These are phyloP conservation scores for Solenodon paradoxus DNA, from an alignment of 2,113 vertebrate genomes.

Conservation along the genomic window DNA sequence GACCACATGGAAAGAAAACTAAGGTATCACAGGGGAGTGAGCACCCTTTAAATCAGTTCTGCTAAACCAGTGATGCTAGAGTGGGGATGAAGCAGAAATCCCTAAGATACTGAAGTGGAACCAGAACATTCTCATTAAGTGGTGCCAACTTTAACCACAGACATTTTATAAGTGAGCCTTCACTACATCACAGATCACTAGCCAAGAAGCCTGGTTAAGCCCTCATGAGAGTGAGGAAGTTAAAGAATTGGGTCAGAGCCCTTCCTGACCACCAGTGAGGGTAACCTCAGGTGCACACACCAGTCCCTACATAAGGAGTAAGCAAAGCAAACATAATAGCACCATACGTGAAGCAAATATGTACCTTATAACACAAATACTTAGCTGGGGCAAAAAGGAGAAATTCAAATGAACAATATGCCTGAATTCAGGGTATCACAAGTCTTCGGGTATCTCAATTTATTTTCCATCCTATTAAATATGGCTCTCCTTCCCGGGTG, in stretches of 20 bases:
- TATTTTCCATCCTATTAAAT: not conserved
- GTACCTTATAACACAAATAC: not conserved
- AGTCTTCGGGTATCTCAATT: not conserved
- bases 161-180: not conserved
- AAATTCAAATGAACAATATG: not conserved
- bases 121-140: not conserved
- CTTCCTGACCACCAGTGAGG: fast-evolving
- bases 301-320: not conserved
- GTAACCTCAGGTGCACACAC: not conserved
- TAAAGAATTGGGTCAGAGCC: not conserved
- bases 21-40: not conserved
- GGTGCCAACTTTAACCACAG: not conserved
- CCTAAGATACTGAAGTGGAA: not conserved
- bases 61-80: not conserved
- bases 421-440: not conserved
- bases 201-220: not conserved
- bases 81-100: not conserved
- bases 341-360: not conserved
- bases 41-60: not conserved
- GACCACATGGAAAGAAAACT: not conserved
- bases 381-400: not conserved
- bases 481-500: not conserved
- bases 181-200: not conserved
- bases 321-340: not conserved
- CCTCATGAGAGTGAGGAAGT: not conserved